A percentile compares a stretch with the other conserved stretches of the same genome.
phyloP scores from a whole-genome alignment of 2,797 vertebrate genomes.

The Danio kyathit region DNA sequence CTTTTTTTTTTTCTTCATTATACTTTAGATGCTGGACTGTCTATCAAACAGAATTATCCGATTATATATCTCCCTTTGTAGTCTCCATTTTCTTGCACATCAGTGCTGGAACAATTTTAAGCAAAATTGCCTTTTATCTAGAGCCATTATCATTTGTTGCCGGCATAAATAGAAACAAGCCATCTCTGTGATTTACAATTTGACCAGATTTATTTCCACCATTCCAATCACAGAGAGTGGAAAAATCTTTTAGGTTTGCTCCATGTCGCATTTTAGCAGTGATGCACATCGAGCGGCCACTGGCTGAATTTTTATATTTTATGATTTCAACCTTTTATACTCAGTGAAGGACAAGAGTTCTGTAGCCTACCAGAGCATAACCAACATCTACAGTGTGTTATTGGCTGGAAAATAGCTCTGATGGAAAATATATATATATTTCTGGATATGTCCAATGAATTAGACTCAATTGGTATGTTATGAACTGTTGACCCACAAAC shows the following conservation, averaged over 20 bases:
- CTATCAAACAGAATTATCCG: constrained; percentile 26
- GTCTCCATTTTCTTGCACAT: constrained; percentile 22
- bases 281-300: constrained; percentile 34
- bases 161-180: constrained; percentile 45
- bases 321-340: constrained; percentile 24
- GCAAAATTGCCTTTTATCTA: constrained; percentile 46
- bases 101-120: constrained; percentile 35
- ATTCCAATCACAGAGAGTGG: constrained; percentile 54
- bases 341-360: constrained; percentile 18
- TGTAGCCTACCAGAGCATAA: constrained; percentile 17
- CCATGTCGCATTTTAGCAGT: constrained; percentile 26
- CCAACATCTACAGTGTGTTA: too few species aligned
- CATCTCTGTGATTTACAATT: constrained; percentile 55
- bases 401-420: constrained; percentile 7
- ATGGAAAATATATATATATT: neutral
- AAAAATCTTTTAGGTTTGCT: constrained; percentile 46
- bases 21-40: neutral
- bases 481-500: too few species aligned
- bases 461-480: neutral
- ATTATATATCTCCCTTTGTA: constrained; percentile 23
- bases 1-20: neutral
- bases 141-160: constrained; percentile 52
- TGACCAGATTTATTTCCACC: constrained; percentile 46
- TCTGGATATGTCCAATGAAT: neutral
- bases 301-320: constrained; percentile 24